Conservation (phyloP, 2,113 vertebrate species). For the Neogale vison region DNA sequence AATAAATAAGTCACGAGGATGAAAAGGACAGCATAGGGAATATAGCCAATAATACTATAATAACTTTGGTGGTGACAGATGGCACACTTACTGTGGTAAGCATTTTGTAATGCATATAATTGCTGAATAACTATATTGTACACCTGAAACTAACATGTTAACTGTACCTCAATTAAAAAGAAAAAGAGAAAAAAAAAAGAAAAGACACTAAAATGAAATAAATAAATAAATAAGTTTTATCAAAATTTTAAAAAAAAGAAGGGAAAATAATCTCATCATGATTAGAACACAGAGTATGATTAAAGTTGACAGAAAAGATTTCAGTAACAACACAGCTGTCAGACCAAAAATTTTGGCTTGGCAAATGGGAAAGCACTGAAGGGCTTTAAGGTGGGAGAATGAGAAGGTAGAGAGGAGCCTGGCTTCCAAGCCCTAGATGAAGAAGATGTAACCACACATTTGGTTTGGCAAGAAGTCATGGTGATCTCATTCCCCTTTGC, state of each 20-base stretch:
- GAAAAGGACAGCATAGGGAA: background rate
- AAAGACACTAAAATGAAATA: background rate
- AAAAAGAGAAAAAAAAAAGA: background rate
- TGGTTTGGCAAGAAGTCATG: background rate
- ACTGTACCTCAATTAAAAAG: background rate
- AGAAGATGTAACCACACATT: background rate
- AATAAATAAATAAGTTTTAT: background rate
- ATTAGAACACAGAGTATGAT: background rate
- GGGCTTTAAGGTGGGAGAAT: background rate
- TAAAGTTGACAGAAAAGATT: background rate
- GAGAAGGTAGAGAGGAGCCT: background rate
- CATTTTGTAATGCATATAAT: background rate
- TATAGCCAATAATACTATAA: background rate
- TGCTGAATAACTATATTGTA: background rate
- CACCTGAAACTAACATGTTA: background rate
- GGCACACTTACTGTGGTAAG: background rate
- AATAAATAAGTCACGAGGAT: background rate
- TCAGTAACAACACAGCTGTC: background rate
- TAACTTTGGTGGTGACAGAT: background rate
- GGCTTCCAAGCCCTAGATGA: background rate
- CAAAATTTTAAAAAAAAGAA: background rate
- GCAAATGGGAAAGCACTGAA: background rate
- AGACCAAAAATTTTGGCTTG: background rate
- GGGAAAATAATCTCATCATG: background rate
- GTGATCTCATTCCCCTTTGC: background rate